Base-by-base conservation (phyloP, 2,888 invertebrate species). In the Smittia sp. region DNA sequence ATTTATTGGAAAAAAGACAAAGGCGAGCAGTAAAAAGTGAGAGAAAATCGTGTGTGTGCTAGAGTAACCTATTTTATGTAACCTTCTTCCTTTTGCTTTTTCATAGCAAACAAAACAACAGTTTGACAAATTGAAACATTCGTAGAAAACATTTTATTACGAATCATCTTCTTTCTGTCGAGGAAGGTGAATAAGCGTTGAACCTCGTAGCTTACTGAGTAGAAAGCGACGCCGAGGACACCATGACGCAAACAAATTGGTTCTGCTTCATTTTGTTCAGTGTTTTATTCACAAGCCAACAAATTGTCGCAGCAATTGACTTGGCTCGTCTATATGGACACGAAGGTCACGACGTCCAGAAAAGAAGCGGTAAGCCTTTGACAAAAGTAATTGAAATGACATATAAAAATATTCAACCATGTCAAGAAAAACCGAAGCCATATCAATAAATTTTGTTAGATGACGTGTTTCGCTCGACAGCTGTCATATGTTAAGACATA, bases 271-370 rank as follows among this genome's bases (percentile, higher is more conserved):
- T 85, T 75, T 85, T 87, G 78, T 83, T 87, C 74, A 85, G 86
- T 76, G 86, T 87, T 77, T 86, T 89, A 82, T 86, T 88, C 78
- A 85, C 88, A 77, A 85, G 89, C 79, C 89, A 90, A 67, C 86
- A 86, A 77, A 85, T 87, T 74, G 88, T 87, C 77, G 85, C 86
- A 80, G 90, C 91, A 76, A 88, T 93, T 77, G 93, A 93, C 84
- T 86, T 93, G 78, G 91, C 90, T 83, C 87, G 90, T 76, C 87
- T 93, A 74, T 93, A 93, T 79, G 92, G 92, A 18, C 92, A 92
- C 80, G 83, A 87, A 78, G 80, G 79, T 46, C 73, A 75, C 38
- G 68, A 80, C 80, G 75, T 83, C 73, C 81, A 82, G 75, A 82
- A 83, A 75, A 78, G 82, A 24, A 75, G 75, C 27, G 82, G 82